Base-by-base conservation (phyloP, 2,113 vertebrate genomes). In the Ahaetulla prasina region DNA sequence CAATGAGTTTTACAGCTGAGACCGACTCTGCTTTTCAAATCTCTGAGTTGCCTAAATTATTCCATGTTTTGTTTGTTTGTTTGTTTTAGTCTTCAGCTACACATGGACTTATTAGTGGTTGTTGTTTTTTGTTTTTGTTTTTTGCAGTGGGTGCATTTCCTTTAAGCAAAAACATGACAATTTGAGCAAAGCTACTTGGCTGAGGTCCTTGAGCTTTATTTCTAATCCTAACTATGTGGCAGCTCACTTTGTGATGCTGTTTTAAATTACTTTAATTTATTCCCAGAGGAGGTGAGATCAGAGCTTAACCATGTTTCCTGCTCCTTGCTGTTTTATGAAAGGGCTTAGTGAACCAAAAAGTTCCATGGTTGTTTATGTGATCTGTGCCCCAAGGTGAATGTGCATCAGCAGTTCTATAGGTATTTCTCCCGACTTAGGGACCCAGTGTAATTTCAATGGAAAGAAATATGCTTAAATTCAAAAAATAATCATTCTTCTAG, bases 71-170 rank as follows among this genome's bases (percentile, higher is more conserved):
- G 4, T 35, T 68, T 35, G 16, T 30, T n/a, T 43, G 18, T 3
- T 49, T 43, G 91, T 94, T 91, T 89, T 45, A 60, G 0, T 93
- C 43, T 43, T 25, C 68, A 85, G 47, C 45, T 43, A 23, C 3
- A 45, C n/a, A 20, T 7, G 22, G 55, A 60, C n/a, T 85, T 85
- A 88, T 74, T 87, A 50, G 85, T 8, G 2, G 10, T 10, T 11
- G 47, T 8, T 1, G 11, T n/a, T 68, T 16, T 30, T 30, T 39
- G 9, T 3, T 49, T 39, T 90, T 94, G 54, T 30, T 91, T 54
- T 68, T 63, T 80, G 86, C 49, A 68, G 8, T 91, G 87, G 91
- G 90, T 94, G 49, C 91, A 14, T 30, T 91, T 93, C 91, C 25
- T 30, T 90, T 10, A 3, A 84, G 68, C 23, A 30, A 92, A 89